Conservation (phyloP, 2,113 vertebrate species). For the Helogale parvula region DNA sequence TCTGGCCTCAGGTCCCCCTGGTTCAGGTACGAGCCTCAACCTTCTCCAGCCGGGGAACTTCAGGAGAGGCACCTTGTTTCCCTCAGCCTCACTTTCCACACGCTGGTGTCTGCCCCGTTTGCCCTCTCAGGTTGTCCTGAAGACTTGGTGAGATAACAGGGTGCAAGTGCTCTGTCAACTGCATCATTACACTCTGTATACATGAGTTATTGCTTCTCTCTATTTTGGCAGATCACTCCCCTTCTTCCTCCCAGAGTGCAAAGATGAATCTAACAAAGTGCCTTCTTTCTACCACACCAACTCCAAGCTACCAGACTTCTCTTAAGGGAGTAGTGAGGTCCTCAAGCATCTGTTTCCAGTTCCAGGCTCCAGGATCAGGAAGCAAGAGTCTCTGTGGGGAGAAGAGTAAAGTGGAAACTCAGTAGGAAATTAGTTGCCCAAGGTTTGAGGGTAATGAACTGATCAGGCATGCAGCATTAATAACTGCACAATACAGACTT, state of each 20-base stretch:
- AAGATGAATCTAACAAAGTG: conserved; percentile 41
- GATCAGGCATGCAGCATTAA: background rate
- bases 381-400: background rate
- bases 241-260: background rate
- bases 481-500: background rate
- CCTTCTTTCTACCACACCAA: conserved; percentile 3
- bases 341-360: conserved; percentile 28
- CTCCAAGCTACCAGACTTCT: conserved; percentile 19
- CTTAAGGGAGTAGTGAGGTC: background rate
- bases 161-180: background rate
- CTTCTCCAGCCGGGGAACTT: background rate
- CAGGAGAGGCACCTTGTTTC: background rate
- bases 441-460: background rate
- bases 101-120: background rate
- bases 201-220: background rate
- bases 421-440: background rate
- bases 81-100: background rate
- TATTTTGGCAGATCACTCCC: conserved; percentile 32
- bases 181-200: background rate
- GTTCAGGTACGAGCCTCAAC: background rate
- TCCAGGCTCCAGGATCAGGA: conserved; percentile 14
- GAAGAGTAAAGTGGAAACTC: conserved; percentile 1
- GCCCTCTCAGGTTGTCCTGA: background rate
- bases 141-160: background rate
- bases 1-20: background rate